A percentile compares a stretch with the other conserved stretches of the same genome.
Conservation (phyloP, 2,888 invertebrate species). For the Drosophila mayaguana region DNA sequence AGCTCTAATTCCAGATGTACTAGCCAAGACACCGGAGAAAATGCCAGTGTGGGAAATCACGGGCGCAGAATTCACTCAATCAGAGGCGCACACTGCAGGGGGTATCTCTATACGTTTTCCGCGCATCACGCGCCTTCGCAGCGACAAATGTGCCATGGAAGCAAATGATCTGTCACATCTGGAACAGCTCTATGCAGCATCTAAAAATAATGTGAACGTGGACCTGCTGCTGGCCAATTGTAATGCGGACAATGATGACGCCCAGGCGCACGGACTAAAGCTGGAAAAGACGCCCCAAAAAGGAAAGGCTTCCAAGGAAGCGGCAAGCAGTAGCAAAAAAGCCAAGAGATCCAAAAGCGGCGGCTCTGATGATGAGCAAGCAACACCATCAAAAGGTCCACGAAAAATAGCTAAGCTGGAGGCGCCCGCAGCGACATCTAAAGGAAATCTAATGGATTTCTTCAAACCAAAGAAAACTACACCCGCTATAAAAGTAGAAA, state of each 20-base stretch:
- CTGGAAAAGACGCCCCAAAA: conserved; percentile 69
- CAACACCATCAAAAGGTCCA: conserved; percentile 9
- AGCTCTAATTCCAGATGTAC: conserved; percentile 94
- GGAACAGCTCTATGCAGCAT: conserved; percentile 88
- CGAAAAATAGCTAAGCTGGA: conserved; percentile 49
- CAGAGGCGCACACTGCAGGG: conserved; percentile 94
- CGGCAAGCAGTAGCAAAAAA: conserved; percentile 50
- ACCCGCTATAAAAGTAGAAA: neutral
- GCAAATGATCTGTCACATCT: conserved; percentile 93
- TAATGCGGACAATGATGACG: conserved; percentile 36
- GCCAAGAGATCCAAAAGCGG: conserved; percentile 21
- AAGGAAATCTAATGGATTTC: conserved; percentile 51
- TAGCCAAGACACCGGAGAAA: conserved; percentile 92
- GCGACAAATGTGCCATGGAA: conserved; percentile 93
- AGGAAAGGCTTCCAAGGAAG: neutral
- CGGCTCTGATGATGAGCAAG: conserved; percentile 37
- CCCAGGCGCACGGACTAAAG: conserved; percentile 60
- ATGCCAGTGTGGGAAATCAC: conserved; percentile 98
- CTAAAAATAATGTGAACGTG: conserved; percentile 86
- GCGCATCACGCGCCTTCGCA: conserved; percentile 92
- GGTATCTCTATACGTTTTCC: conserved; percentile 98
- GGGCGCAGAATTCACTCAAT: conserved; percentile 91
- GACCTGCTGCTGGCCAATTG: conserved; percentile 81
- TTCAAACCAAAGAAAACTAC: conserved; percentile 47
- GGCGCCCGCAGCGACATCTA: conserved; percentile 9